phyloP scores from a whole-genome alignment of 1,140 invertebrate genomes.

The Dreissena polymorpha region DNA sequence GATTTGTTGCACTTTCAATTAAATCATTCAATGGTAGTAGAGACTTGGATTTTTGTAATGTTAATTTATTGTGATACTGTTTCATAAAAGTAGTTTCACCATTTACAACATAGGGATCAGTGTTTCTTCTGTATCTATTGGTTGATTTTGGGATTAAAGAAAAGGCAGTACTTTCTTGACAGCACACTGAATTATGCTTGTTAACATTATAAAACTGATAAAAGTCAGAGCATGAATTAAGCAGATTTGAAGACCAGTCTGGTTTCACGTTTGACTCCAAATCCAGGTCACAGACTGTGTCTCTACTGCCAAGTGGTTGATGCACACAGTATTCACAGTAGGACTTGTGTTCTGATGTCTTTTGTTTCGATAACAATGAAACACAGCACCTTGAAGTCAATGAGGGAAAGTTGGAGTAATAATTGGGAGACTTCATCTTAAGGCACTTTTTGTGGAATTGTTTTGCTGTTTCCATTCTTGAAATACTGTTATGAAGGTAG shows the following conservation, averaged over 20 bases:
- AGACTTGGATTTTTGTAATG: constrained; percentile 55
- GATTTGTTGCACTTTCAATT: constrained; percentile 16
- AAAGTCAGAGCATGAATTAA: constrained; percentile 58
- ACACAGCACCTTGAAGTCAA: constrained; percentile 56
- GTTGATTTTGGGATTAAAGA: constrained; percentile 17
- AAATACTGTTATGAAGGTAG: constrained; percentile 11
- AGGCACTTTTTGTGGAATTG: constrained; percentile 42
- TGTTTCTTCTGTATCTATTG: constrained; percentile 27
- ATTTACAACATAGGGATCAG: constrained; percentile 53
- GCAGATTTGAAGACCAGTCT: constrained; percentile 3
- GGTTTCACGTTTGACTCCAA: constrained; percentile 7
- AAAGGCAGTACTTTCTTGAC: constrained; percentile 20
- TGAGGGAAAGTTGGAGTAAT: constrained; percentile 15
- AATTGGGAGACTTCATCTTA: constrained; percentile 36
- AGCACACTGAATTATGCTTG: constrained; percentile 59
- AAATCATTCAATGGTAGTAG: constrained; percentile 25
- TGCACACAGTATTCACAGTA: constrained; percentile 62
- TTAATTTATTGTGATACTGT: constrained; percentile 50
- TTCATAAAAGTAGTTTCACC: constrained; percentile 37
- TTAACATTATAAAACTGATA: constrained; percentile 59
- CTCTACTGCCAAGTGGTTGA: constrained; percentile 9
- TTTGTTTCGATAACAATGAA: constrained; percentile 20
- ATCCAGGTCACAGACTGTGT: constrained; percentile 45
- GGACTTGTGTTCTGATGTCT: background rate
- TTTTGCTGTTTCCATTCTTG: background rate